Evolutionary conservation across 2,888 invertebrate genomes (phyloP).

Genomic region (Pseudanteris insignis): DNA sequence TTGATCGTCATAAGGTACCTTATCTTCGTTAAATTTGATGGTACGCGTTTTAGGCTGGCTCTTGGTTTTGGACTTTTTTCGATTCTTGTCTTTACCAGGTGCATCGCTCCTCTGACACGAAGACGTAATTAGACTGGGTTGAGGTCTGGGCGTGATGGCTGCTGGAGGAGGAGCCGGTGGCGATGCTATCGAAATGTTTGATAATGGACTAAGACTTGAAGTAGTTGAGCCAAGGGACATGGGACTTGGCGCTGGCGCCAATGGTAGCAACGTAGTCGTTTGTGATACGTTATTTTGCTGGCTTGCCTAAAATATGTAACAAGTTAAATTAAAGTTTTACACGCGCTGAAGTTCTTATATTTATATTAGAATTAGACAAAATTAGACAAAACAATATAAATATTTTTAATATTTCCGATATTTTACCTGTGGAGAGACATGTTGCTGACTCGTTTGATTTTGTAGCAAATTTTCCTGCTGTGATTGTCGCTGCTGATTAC

Average conservation of each 20-base stretch:
- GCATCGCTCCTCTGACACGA: conserved; percentile 72
- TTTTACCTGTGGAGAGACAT: conserved; percentile 61
- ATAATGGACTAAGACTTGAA: conserved; percentile 75
- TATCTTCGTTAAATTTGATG: conserved; percentile 97
- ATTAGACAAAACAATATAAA: no score
- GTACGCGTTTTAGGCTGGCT: conserved; percentile 83
- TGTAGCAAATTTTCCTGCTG: conserved; percentile 50
- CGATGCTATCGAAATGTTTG: conserved; percentile 72
- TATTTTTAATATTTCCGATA: no score
- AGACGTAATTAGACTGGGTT: conserved; percentile 62
- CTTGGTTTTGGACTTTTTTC: conserved; percentile 85
- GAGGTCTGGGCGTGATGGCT: conserved; percentile 68
- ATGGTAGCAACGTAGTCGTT: conserved; percentile 67
- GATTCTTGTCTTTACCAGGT: conserved; percentile 76
- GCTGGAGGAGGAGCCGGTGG: conserved; percentile 71
- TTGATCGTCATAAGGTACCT: conserved; percentile 65
- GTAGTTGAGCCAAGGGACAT: conserved; percentile 72
- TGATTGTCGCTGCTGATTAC: conserved; percentile 54
- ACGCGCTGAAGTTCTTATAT: no score
- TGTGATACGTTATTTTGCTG: conserved; percentile 58
- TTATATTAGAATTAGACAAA: no score
- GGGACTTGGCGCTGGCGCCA: conserved; percentile 69
- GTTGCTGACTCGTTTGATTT: conserved; percentile 52
- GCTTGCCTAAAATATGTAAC: no score
- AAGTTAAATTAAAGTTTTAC: no score